Percentiles rank a stretch among this genome's conserved stretches.
These are phyloP conservation scores for Pandion haliaetus DNA, from an alignment of 2,113 vertebrate genomes.

Conservation along the genomic window DNA sequence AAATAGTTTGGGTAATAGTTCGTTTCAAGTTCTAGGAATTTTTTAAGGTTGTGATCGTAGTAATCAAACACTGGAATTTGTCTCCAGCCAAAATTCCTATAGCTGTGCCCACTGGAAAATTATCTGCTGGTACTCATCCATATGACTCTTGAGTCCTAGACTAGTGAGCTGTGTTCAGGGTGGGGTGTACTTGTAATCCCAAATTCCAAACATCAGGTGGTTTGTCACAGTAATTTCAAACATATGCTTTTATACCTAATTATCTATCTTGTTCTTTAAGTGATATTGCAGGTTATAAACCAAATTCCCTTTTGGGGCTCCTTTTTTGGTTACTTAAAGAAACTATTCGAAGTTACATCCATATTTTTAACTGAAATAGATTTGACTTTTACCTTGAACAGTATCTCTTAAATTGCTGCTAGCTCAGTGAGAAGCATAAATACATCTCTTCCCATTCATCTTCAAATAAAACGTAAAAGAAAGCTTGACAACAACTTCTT, in stretches of 20 bases:
- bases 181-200: background rate
- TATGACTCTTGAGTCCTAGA: background rate
- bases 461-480: background rate
- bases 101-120: background rate
- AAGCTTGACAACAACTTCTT: background rate
- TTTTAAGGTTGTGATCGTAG: background rate
- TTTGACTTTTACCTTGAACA: background rate
- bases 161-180: background rate
- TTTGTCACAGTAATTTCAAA: background rate
- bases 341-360: background rate
- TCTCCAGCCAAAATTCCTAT: background rate
- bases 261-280: background rate
- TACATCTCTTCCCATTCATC: background rate
- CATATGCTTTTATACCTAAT: background rate
- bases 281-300: background rate
- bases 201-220: background rate
- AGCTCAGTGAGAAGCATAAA: background rate
- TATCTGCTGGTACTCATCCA: background rate
- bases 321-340: background rate
- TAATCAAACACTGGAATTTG: background rate
- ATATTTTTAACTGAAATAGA: background rate
- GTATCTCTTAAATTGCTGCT: background rate
- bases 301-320: background rate
- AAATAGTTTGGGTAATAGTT: background rate
- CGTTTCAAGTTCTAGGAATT: background rate